Percentiles rank a stretch among this genome's conserved stretches.
These are phyloP conservation scores for Spinus pinus DNA, from an alignment of 2,797 vertebrate genomes.

Conservation along the genomic window DNA sequence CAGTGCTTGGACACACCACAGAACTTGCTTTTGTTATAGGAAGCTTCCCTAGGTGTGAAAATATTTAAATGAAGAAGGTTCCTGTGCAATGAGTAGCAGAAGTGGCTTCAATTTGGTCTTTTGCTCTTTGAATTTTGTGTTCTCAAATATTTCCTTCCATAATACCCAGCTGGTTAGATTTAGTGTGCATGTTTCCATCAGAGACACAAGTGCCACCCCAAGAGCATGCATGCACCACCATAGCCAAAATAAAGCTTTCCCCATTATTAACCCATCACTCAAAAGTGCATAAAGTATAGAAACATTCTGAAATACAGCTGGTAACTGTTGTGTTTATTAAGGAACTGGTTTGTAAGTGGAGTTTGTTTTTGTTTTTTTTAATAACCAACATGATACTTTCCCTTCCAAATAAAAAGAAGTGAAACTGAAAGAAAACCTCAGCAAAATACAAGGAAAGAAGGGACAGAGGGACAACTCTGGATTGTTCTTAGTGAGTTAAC, in stretches of 20 bases:
- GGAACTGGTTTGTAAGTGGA: neutral
- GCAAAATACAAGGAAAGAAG: neutral
- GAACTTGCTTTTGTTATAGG: neutral
- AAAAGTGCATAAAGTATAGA: neutral
- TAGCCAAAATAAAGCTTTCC: neutral
- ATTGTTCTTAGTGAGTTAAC: neutral
- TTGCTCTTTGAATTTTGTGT: neutral
- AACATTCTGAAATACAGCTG: neutral
- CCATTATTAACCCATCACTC: neutral
- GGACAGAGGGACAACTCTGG: neutral
- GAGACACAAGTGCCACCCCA: neutral
- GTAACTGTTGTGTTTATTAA: conserved; percentile 7
- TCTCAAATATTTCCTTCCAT: neutral
- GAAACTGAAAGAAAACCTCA: neutral
- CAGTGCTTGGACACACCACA: neutral
- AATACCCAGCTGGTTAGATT: neutral
- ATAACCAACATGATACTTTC: neutral
- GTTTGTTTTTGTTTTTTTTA: neutral
- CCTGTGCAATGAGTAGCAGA: neutral
- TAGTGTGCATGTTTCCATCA: neutral
- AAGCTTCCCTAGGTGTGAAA: neutral
- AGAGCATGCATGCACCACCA: neutral
- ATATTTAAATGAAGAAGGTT: neutral
- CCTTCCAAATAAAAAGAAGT: neutral
- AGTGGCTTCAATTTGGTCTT: neutral